Conservation (phyloP, 2,797 vertebrate genomes). For the Enteromius anoplus region DNA sequence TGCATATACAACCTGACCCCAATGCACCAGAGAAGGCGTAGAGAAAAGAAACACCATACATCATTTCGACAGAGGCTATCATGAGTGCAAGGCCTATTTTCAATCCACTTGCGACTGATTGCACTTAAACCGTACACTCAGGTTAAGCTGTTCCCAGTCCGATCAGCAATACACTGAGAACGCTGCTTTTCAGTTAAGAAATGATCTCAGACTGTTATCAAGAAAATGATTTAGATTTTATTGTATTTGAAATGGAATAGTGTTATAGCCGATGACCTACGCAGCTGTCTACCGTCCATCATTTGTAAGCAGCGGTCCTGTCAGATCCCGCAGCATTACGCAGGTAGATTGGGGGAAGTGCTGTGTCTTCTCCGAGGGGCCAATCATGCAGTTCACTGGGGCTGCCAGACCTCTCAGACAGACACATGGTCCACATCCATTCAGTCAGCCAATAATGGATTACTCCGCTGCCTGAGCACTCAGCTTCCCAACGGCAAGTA, state of each 20-base stretch:
- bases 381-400: constrained; percentile 65
- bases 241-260: not conserved
- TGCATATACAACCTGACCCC: constrained; percentile 62
- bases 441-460: constrained; percentile 54
- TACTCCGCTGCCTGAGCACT: constrained; percentile 34
- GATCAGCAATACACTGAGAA: not conserved
- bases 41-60: constrained; percentile 66
- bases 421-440: constrained; percentile 61
- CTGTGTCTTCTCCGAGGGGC: constrained; percentile 29
- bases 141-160: constrained; percentile 7
- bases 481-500: constrained; percentile 38
- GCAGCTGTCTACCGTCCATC: not conserved
- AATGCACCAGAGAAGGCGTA: constrained; percentile 61
- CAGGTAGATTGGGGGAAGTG: constrained; percentile 35
- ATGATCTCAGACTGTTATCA: not conserved
- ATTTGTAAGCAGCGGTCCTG: not conserved
- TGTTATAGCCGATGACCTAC: not conserved
- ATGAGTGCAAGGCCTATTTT: constrained; percentile 64
- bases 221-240: not conserved
- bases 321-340: not conserved
- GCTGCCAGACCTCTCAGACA: constrained; percentile 72
- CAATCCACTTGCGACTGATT: constrained; percentile 57
- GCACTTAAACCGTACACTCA: constrained; percentile 33
- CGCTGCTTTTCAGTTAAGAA: not conserved
- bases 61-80: constrained; percentile 67